These are phyloP conservation scores for Neostethus bicornis DNA, from an alignment of 2,797 vertebrate genomes.

Conservation along the genomic window DNA sequence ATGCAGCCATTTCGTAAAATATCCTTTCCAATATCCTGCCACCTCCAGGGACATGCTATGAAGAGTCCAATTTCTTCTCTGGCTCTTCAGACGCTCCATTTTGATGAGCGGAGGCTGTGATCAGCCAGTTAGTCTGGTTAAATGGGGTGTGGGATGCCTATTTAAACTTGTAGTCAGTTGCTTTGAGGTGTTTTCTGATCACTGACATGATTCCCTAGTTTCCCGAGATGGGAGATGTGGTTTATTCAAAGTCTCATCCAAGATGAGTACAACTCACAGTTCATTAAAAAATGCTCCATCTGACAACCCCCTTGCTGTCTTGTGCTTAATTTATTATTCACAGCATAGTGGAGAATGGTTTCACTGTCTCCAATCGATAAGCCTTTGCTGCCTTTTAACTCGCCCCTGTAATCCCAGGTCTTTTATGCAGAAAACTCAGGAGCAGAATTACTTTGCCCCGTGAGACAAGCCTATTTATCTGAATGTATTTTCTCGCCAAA, in stretches of 20 bases:
- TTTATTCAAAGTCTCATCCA: slow-evolving; percentile 63
- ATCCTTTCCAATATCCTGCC: slow-evolving; percentile 40
- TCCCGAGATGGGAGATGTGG: slow-evolving; percentile 47
- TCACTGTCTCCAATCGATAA: slow-evolving; percentile 78
- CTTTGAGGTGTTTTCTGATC: slow-evolving; percentile 61
- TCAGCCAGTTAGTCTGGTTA: slow-evolving; percentile 58
- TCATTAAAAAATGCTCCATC: slow-evolving; percentile 52
- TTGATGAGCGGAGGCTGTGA: slow-evolving; percentile 35
- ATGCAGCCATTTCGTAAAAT: slow-evolving; percentile 41
- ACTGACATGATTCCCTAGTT: slow-evolving; percentile 64
- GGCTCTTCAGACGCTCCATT: slow-evolving; percentile 38
- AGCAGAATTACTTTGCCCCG: slow-evolving; percentile 61
- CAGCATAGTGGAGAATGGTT: slow-evolving; percentile 59
- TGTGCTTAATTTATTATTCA: slow-evolving; percentile 74
- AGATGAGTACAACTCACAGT: slow-evolving; percentile 55
- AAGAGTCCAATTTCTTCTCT: slow-evolving; percentile 30
- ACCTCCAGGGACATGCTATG: slow-evolving; percentile 32
- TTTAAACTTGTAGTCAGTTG: slow-evolving; percentile 70
- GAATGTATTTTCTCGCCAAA: slow-evolving; percentile 69
- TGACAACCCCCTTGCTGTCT: slow-evolving; percentile 56
- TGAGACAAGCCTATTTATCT: slow-evolving; percentile 74
- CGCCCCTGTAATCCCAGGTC: slow-evolving; percentile 64
- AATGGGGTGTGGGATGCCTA: slow-evolving; percentile 66
- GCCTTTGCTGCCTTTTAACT: slow-evolving; percentile 71
- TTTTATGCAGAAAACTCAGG: slow-evolving; percentile 69